phyloP scores from a whole-genome alignment of 1,140 invertebrate genomes.

The Drosophila obscura region DNA sequence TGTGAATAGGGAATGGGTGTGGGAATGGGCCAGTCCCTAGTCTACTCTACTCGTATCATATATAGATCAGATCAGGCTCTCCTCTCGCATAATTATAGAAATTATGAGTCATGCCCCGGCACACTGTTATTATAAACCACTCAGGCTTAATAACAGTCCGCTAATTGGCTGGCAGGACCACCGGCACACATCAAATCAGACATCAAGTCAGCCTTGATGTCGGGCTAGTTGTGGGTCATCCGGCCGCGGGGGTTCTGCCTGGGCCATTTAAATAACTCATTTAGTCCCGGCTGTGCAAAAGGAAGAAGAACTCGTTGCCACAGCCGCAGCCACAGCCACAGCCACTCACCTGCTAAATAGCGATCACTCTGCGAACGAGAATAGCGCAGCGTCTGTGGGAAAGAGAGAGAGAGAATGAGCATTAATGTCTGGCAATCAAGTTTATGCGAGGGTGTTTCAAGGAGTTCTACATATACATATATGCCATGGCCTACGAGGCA shows the following conservation, averaged over 20 bases:
- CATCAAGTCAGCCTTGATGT: constrained; percentile 51
- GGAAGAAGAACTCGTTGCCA: constrained; percentile 58
- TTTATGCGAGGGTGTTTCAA: constrained; percentile 42
- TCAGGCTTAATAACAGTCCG: constrained; percentile 77
- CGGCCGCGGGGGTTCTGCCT: constrained; percentile 5
- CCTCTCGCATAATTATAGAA: constrained; percentile 62
- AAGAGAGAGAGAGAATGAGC: constrained; percentile 18
- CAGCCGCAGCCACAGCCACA: not conserved
- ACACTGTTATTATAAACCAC: constrained; percentile 79
- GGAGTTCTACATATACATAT: not conserved
- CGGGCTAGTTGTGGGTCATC: not conserved
- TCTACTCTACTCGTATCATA: not conserved
- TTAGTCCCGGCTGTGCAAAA: constrained; percentile 50
- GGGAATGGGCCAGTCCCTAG: not conserved
- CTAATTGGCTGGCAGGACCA: constrained; percentile 80
- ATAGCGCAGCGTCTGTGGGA: constrained; percentile 78
- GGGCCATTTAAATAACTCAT: constrained; percentile 80
- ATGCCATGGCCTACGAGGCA: too few species aligned
- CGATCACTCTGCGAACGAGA: constrained; percentile 85
- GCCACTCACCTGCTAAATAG: constrained; percentile 85
- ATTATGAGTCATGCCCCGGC: constrained; percentile 54
- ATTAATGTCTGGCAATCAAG: constrained; percentile 68
- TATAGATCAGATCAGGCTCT: constrained; percentile 9
- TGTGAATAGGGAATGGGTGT: constrained; percentile 8
- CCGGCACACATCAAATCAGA: constrained; percentile 68